A percentile compares a stretch with the other conserved stretches of the same genome.
phyloP scores from a whole-genome alignment of 2,797 vertebrate species.

The Gouania willdenowi region DNA sequence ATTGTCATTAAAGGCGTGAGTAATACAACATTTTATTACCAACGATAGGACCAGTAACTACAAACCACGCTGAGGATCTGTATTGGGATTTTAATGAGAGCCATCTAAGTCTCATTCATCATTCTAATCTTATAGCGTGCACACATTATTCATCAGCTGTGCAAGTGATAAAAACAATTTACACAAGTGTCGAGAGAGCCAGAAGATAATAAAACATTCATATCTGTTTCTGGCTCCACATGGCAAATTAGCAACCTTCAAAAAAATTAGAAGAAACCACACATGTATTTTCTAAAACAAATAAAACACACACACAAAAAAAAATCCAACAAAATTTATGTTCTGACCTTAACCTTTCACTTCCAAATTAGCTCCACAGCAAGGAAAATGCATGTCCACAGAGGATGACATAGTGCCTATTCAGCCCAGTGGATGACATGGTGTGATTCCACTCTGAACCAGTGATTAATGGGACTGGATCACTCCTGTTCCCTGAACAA shows the following conservation, averaged over 20 bases:
- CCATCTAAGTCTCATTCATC: constrained; percentile 53
- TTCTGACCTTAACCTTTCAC: not conserved
- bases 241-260: too few relatives aligned
- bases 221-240: not conserved
- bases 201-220: constrained; percentile 1
- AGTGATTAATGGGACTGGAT: constrained; percentile 10
- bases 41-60: too few relatives aligned
- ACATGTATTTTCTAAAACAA: not conserved
- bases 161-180: constrained; percentile 6
- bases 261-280: constrained; percentile 9
- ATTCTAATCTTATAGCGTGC: constrained; percentile 19
- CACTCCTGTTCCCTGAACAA: constrained; percentile 6
- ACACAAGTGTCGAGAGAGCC: not conserved
- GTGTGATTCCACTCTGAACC: constrained; percentile 30
- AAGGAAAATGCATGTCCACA: too few relatives aligned
- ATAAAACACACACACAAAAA: not conserved
- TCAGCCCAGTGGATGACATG: constrained; percentile 2
- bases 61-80: too few relatives aligned
- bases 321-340: not conserved
- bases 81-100: constrained; percentile 61
- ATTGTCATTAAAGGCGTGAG: too few relatives aligned
- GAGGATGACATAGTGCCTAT: not conserved
- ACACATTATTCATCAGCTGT: not conserved
- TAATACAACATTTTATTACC: too few relatives aligned
- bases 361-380: too few relatives aligned